phyloP scores from a whole-genome alignment of 2,888 invertebrate species.

The Microdon myrmicae region DNA sequence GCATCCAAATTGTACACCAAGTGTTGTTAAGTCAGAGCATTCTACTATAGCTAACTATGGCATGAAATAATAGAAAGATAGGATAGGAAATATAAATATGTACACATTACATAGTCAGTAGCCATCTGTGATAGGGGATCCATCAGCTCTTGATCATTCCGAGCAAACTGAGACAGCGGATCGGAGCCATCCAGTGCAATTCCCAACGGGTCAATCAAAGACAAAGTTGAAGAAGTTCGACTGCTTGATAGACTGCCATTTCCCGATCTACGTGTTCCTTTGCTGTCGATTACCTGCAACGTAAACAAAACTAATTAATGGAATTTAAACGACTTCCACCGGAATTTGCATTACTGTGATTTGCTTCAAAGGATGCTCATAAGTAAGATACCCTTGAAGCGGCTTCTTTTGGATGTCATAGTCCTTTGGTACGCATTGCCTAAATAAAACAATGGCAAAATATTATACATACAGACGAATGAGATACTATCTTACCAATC shows the following conservation, averaged over 20 bases:
- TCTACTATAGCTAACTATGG: neutral
- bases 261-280: constrained; percentile 66
- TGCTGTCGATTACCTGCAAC: constrained; percentile 69
- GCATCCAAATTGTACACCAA: too few species aligned
- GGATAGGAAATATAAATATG: neutral
- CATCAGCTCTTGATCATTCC: constrained; percentile 69
- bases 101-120: constrained; percentile 59
- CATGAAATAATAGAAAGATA: neutral
- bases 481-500: constrained; percentile 26
- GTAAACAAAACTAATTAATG: too few species aligned
- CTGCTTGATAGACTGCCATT: constrained; percentile 68
- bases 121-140: constrained; percentile 76
- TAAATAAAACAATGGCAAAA: too few species aligned
- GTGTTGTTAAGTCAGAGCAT: too few species aligned
- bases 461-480: neutral
- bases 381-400: constrained; percentile 58
- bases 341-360: constrained; percentile 67
- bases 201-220: constrained; percentile 69
- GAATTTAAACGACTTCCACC: constrained; percentile 5
- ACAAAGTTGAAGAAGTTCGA: constrained; percentile 69
- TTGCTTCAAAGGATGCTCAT: constrained; percentile 73
- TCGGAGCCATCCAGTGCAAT: constrained; percentile 77
- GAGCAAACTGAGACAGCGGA: constrained; percentile 78
- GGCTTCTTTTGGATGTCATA: constrained; percentile 59
- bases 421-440: constrained; percentile 61